phyloP scores from a whole-genome alignment of 1,140 invertebrate species.

The Drosophila kikkawai region DNA sequence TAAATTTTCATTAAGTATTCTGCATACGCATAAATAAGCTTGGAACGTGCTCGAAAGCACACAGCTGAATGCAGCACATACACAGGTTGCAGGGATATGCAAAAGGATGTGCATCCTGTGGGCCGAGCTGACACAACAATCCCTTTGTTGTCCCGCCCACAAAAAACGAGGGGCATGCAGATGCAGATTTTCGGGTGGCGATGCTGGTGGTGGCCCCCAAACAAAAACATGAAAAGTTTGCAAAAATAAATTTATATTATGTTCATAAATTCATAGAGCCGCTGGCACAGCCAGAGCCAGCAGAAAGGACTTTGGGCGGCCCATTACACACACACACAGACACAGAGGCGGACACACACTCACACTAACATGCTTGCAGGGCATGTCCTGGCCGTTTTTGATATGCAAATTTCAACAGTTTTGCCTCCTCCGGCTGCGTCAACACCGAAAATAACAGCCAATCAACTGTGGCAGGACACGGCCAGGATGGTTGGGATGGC shows the following conservation, averaged over 20 bases:
- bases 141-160: conserved; percentile 70
- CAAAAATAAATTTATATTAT: conserved; percentile 85
- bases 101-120: conserved; percentile 30
- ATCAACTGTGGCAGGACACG: conserved; percentile 79
- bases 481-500: conserved; percentile 3
- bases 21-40: conserved; percentile 84
- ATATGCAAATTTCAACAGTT: conserved; percentile 82
- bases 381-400: conserved; percentile 68
- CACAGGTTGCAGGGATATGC: conserved; percentile 29
- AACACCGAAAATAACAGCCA: conserved; percentile 83
- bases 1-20: conserved; percentile 84
- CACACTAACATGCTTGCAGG: conserved; percentile 4
- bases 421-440: conserved; percentile 66
- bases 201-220: conserved; percentile 36
- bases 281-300: conserved; percentile 45
- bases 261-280: conserved; percentile 84
- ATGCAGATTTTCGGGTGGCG: conserved; percentile 66
- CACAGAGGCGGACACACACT: conserved; percentile 16
- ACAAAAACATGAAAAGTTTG: conserved; percentile 82
- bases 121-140: conserved; percentile 69
- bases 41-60: conserved; percentile 79
- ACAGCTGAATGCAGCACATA: conserved; percentile 60
- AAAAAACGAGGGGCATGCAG: not conserved
- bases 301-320: conserved; percentile 62
- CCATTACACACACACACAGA: conserved; percentile 59